Evolutionary conservation across 2,797 vertebrate genomes (phyloP), one percentile per base, ranked within the genome.

Genomic region (Novumbra hubbsi): DNA sequence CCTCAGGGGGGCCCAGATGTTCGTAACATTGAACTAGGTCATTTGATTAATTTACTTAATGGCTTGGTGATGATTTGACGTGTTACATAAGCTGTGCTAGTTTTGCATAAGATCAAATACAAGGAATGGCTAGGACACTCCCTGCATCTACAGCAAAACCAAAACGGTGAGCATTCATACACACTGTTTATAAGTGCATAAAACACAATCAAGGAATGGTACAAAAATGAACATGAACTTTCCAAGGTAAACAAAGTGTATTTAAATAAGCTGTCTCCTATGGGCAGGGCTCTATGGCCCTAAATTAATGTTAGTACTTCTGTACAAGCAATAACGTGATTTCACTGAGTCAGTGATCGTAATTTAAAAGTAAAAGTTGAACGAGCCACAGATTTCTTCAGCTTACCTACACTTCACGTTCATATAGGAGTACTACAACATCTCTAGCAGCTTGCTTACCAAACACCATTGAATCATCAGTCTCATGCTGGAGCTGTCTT

Each of bases 251-350:
- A 83, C 57, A 75, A 71, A 80, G 32, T 79, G 76, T 79, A 83
- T 84, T 77, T 66, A 67, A 80, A 78, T 84, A 85, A 86, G 85
- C 83, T 82, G 74, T 75, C 72, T 50, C 69, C 41, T 2, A 45
- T 3, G 4, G 19, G 21, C 79, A 72, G 79, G 74, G 63, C 79
- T 79, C 76, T 80, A 78, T 70, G 71, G 76, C 76, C 74, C 80
- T 84, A 88, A 90, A 90, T 88, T 85, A 86, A 85, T 84, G 81
- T 84, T 81, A 78, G 75, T 8, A 57, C 65, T 83, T 83, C 84
- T 55, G 48, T 62, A 65, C 80, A 74, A 73, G 77, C 55, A 67
- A 79, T 83, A 86, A 87, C 85, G 52, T 73, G 81, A 87, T 86
- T 86, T 84, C 84, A 80, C 0, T 16, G 17, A 0, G 0, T 19